Conservation (phyloP, 2,888 invertebrate species). For the Troides oblongomaculatus region DNA sequence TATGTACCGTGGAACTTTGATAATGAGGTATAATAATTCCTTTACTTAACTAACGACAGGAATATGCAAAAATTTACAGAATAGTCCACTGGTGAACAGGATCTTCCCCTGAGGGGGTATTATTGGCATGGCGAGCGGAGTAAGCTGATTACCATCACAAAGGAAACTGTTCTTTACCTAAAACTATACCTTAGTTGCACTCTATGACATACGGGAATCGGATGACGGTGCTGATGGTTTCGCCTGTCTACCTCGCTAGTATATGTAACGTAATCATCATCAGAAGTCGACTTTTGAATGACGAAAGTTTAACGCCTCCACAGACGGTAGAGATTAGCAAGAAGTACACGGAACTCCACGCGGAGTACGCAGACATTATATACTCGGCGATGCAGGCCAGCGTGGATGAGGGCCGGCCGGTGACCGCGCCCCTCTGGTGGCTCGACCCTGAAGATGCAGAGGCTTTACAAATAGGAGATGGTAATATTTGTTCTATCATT, state of each 20-base stretch:
- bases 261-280: too few species aligned
- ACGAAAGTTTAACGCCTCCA: conserved; percentile 32
- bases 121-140: too few species aligned
- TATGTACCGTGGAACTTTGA: conserved; percentile 90
- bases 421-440: conserved; percentile 94
- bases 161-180: too few species aligned
- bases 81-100: too few species aligned
- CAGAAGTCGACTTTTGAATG: too few species aligned
- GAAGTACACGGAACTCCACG: conserved; percentile 83
- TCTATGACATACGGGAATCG: too few species aligned
- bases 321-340: conserved; percentile 82
- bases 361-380: conserved; percentile 80
- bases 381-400: conserved; percentile 81
- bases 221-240: too few species aligned
- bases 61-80: too few species aligned
- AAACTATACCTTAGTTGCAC: too few species aligned
- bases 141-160: too few species aligned
- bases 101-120: too few species aligned
- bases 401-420: conserved; percentile 82
- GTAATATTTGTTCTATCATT: conserved; percentile 47
- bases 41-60: not conserved
- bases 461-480: conserved; percentile 80
- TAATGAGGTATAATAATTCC: conserved; percentile 60
- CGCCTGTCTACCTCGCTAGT: too few species aligned
- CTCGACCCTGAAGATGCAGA: conserved; percentile 83